Percentiles rank a stretch among this genome's conserved stretches.
These are phyloP conservation scores for Thamnaconus septentrionalis DNA, from an alignment of 2,113 vertebrate genomes.

Conservation along the genomic window DNA sequence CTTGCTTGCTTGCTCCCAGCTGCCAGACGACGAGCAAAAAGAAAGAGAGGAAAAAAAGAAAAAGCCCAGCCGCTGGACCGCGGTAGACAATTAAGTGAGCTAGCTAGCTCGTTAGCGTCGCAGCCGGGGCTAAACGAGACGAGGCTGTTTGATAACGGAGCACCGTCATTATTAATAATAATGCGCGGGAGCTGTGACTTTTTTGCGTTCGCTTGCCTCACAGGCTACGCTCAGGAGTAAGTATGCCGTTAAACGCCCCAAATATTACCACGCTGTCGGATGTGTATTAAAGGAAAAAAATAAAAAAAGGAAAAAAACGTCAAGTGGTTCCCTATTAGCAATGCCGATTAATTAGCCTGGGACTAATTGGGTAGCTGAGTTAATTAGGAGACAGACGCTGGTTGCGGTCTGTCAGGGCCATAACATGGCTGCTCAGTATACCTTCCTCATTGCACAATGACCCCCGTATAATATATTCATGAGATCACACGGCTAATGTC, in stretches of 20 bases:
- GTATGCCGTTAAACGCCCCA: not conserved
- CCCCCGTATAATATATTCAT: conserved; percentile 77
- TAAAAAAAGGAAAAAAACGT: not conserved
- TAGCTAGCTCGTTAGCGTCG: conserved; percentile 45
- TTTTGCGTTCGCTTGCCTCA: not conserved
- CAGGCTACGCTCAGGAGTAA: not conserved
- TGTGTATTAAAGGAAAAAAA: not conserved
- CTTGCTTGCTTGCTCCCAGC: not conserved
- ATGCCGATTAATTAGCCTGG: too few relatives aligned
- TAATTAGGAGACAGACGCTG: not conserved
- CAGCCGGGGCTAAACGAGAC: conserved; percentile 45
- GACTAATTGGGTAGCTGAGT: not conserved
- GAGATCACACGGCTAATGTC: conserved; percentile 76
- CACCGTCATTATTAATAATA: conserved; percentile 6
- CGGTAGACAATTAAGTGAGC: conserved; percentile 30
- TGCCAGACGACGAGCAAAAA: conserved; percentile 27
- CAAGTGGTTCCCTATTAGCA: not conserved
- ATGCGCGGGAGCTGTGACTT: not conserved
- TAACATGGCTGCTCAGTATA: conserved; percentile 58
- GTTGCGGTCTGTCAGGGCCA: conserved; percentile 24
- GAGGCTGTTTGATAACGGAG: conserved; percentile 35
- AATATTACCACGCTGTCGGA: not conserved
- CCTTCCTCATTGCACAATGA: conserved; percentile 74
- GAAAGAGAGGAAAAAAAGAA: too few relatives aligned
- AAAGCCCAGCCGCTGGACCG: conserved; percentile 14